phyloP scores from a whole-genome alignment of 2,797 vertebrate species.

The Melanotaenia nigrans region DNA sequence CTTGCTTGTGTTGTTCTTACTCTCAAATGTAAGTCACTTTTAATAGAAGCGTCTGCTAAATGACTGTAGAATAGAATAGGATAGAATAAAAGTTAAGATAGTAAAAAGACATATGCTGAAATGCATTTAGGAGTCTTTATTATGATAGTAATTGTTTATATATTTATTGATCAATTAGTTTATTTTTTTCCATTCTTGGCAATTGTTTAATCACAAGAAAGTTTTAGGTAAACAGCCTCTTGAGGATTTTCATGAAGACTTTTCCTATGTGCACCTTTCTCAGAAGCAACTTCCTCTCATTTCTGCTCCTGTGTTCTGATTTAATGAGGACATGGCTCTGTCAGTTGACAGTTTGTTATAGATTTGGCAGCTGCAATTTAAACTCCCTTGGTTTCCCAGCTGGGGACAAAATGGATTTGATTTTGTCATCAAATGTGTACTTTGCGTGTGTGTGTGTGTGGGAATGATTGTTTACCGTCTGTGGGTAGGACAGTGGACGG shows the following conservation, averaged over 20 bases:
- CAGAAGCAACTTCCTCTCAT: not conserved
- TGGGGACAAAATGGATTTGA: not conserved
- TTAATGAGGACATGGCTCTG: not conserved
- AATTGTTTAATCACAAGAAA: not conserved
- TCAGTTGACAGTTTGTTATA: not conserved
- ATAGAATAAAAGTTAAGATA: not conserved
- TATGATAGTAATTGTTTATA: not conserved
- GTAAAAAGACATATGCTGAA: not conserved
- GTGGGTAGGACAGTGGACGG: slow-evolving; percentile 92
- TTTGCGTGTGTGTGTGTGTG: not conserved
- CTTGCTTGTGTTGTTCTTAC: too few relatives aligned
- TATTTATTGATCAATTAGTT: not conserved
- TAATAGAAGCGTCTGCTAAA: too few relatives aligned
- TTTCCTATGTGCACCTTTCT: not conserved
- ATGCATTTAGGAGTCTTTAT: not conserved
- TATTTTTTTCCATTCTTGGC: too few relatives aligned
- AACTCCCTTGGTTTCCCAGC: not conserved
- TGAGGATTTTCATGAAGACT: not conserved
- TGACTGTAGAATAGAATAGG: too few relatives aligned
- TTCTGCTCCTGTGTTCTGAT: not conserved
- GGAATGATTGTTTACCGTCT: slow-evolving; percentile 81
- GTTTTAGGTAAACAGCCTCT: not conserved
- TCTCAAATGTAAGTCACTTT: too few relatives aligned
- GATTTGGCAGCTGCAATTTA: not conserved
- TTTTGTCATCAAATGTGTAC: slow-evolving; percentile 6